These are phyloP conservation scores for Orientallactaga bullata DNA, from an alignment of 2,113 vertebrate species.

Conservation along the genomic window DNA sequence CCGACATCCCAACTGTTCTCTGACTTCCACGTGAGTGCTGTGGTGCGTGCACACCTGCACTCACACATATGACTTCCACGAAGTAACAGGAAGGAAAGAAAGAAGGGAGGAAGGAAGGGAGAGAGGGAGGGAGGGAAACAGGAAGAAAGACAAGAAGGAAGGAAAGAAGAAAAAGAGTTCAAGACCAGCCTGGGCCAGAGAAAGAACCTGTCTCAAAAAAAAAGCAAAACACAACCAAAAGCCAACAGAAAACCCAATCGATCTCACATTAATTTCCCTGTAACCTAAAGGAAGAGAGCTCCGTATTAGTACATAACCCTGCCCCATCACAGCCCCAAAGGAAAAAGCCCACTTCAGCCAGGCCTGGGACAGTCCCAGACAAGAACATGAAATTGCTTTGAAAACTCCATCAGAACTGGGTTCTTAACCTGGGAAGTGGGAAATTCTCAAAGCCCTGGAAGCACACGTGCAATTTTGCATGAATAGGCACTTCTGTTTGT, in stretches of 20 bases:
- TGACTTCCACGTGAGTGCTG: not conserved
- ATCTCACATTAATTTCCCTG: not conserved
- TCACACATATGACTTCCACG: not conserved
- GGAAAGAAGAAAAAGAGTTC: no score
- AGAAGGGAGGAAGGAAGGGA: no score
- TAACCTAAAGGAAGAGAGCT: not conserved
- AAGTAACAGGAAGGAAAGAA: no score
- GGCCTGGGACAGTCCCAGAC: not conserved
- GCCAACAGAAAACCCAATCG: not conserved
- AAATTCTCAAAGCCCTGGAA: slow-evolving; percentile 6
- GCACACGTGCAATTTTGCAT: not conserved
- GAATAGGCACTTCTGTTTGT: slow-evolving; percentile 51
- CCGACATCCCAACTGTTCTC: not conserved
- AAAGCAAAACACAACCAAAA: no score
- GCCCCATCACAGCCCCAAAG: rapidly evolving
- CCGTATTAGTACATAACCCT: not conserved
- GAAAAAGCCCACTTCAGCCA: not conserved
- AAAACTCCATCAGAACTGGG: slow-evolving; percentile 14
- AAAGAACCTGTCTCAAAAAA: no score
- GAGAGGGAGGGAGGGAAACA: no score
- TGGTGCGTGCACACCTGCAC: not conserved
- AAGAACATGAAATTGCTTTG: not conserved
- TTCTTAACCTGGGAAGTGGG: not conserved
- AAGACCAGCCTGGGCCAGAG: no score
- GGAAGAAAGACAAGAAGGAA: no score